Evolutionary conservation across 2,888 invertebrate genomes (phyloP).

Genomic region (Taenaris catops): DNA sequence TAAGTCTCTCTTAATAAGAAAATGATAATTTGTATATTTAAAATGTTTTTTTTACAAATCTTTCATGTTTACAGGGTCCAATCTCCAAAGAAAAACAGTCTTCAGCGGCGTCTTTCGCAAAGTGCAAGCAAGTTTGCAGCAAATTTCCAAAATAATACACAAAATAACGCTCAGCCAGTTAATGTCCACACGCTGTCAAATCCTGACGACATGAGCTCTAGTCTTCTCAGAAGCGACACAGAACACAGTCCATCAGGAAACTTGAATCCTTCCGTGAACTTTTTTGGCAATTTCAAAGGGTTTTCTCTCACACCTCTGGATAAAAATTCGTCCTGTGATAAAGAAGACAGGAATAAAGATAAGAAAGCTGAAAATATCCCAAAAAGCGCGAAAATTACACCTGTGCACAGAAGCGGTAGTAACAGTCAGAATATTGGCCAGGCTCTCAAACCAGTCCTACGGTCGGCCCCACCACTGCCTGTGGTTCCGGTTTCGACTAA

Average conservation of each 20-base stretch:
- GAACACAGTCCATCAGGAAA: constrained; percentile 66
- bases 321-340: constrained; percentile 21
- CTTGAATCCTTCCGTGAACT: constrained; percentile 76
- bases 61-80: constrained; percentile 43
- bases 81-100: constrained; percentile 66
- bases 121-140: constrained; percentile 70
- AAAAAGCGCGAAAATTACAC: constrained; percentile 78
- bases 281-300: constrained; percentile 93
- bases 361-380: constrained; percentile 28
- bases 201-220: constrained; percentile 86
- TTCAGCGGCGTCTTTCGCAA: constrained; percentile 64
- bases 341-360: constrained; percentile 13
- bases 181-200: constrained; percentile 78
- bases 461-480: constrained; percentile 83
- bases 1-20: no score
- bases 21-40: no score
- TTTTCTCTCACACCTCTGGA: constrained; percentile 86
- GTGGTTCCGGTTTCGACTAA: constrained; percentile 66
- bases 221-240: constrained; percentile 79
- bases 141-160: constrained; percentile 57
- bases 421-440: constrained; percentile 55
- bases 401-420: constrained; percentile 64
- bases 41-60: background rate
- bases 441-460: constrained; percentile 66
- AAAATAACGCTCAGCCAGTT: constrained; percentile 51